Conservation (phyloP, 1,140 invertebrate genomes). For the Vanessa atalanta region DNA sequence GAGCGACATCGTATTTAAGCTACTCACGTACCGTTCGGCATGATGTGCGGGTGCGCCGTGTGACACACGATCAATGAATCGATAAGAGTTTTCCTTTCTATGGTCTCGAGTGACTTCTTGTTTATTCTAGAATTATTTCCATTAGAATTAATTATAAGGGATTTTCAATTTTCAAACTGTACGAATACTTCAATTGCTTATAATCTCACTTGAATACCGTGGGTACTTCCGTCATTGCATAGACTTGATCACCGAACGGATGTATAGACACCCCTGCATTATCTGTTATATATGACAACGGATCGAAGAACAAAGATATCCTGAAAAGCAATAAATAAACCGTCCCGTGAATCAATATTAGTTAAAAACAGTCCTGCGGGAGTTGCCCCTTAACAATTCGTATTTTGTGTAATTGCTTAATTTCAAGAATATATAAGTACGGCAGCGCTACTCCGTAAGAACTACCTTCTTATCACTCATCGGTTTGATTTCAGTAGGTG, state of each 20-base stretch:
- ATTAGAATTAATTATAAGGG: no score
- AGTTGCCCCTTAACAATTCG: no score
- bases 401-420: no score
- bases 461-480: no score
- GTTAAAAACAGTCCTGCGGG: no score
- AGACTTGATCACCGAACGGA: constrained; percentile 92
- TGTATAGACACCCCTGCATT: constrained; percentile 94
- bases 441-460: no score
- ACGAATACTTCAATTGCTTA: not conserved
- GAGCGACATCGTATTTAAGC: no score
- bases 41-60: constrained; percentile 92
- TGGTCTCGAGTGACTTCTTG: constrained; percentile 84
- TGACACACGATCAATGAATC: constrained; percentile 89
- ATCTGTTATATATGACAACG: constrained; percentile 84
- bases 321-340: constrained; percentile 54
- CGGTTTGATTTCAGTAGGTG: no score
- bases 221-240: constrained; percentile 89
- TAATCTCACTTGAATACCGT: constrained; percentile 85
- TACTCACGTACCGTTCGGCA: constrained; percentile 83
- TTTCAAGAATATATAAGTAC: no score
- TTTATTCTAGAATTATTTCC: constrained; percentile 81
- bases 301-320: constrained; percentile 86
- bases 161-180: no score
- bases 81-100: constrained; percentile 84
- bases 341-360: no score